Conservation (phyloP, 2,113 vertebrate genomes). For the Triplophysa rosa region DNA sequence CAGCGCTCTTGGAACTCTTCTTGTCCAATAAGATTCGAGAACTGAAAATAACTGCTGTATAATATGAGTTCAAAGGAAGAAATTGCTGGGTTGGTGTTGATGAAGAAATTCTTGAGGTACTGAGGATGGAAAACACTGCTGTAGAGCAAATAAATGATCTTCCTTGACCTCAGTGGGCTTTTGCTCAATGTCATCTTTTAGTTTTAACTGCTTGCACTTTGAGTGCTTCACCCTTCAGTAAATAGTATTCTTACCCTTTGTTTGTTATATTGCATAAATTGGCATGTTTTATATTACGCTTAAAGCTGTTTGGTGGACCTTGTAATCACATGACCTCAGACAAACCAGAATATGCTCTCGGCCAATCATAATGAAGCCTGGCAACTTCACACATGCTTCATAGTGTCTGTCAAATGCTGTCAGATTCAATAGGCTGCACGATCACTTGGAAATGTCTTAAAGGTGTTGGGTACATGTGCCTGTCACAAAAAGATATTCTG, state of each 20-base stretch:
- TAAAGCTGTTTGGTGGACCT: background rate
- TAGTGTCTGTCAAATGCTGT: constrained; percentile 20
- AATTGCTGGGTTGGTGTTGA: no score
- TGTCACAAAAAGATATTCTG: constrained; percentile 3
- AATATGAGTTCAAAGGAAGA: no score
- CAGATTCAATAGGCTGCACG: constrained; percentile 16
- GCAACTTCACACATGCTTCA: constrained; percentile 5
- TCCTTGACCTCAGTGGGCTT: no score
- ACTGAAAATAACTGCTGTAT: no score
- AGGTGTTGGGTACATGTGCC: background rate
- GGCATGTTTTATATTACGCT: background rate
- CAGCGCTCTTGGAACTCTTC: no score
- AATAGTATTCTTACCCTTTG: background rate
- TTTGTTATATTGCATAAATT: background rate
- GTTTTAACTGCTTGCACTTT: no score
- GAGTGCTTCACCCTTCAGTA: no score
- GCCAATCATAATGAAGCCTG: constrained; percentile 5
- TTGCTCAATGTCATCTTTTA: no score
- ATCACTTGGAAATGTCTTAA: constrained; percentile 30
- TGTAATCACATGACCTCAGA: constrained; percentile 21
- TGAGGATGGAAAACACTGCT: no score
- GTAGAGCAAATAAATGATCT: no score
- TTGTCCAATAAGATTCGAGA: no score
- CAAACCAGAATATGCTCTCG: constrained; percentile 2
- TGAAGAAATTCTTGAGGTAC: no score